Base-by-base conservation (phyloP, 2,113 vertebrate species). In the Bombycilla garrulus region DNA sequence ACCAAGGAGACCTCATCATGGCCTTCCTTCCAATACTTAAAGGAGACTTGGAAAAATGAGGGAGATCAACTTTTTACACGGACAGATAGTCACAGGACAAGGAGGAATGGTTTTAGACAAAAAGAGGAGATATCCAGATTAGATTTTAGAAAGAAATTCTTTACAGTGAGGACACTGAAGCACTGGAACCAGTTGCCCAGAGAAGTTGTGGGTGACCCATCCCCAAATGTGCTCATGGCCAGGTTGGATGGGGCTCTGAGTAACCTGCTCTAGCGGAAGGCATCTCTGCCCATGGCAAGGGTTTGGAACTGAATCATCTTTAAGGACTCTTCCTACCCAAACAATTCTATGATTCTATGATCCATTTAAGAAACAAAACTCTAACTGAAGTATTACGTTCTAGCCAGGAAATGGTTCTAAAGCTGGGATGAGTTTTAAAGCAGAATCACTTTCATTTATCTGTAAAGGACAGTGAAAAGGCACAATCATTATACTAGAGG, bases 91-190 rank as follows among this genome's bases (percentile, higher is more conserved):
- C 17, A 56, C 31, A 19, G 35, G 10, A 48, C 35, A 23, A 72
- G 4, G 5, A 65, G 18, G 8, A 65, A 65, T 36, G 5, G 15
- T 50, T 72, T 36, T 26, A 72, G 42, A 35, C 25, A 26, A 25
- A 71, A 35, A 42, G 7, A 47, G 11, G 21, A 67, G 53, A 36
- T 11, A 72, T 26, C 56, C 42, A 48, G 35, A 26, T 31, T 35
- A 6, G 6, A 48, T 64, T 80, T 71, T 42, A 71, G 14, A 31
- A 35, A 26, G 5, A 50, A 40, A 42, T 48, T 80, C 11, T 71
- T 80, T 23, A 33, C 0, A 0, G 6, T 36, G 11, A 36, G 9
- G 22, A 35, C 35, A 5, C 18, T 15, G 44, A 65, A 33, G 11
- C 22, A 44, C 15, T 23, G 31, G 11, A 15, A 80, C 35, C 56